Evolutionary conservation across 2,797 vertebrate genomes (phyloP).

Genomic region (Galago senegalensis): DNA sequence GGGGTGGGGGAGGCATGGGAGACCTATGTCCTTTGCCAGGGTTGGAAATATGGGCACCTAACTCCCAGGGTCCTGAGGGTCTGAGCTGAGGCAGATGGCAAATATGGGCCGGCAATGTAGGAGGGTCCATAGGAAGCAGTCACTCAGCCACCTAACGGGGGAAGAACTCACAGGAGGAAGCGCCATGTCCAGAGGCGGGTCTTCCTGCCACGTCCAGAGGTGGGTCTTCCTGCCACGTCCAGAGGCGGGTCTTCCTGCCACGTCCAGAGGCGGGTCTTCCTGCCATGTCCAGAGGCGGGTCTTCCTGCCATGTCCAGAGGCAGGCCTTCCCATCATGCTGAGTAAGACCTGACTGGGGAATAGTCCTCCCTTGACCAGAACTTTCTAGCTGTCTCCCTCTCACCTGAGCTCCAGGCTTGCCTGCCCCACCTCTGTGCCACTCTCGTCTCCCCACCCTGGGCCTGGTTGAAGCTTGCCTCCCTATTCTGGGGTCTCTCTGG

Average conservation of each 20-base stretch:
- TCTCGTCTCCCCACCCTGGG: too few species aligned
- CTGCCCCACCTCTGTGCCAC: not conserved
- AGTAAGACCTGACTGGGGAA: too few species aligned
- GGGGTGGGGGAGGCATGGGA: accelerated
- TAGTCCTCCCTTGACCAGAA: accelerated
- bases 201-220: too few species aligned
- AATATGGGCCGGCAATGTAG: accelerated
- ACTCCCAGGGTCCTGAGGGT: not conserved
- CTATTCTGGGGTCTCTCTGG: too few species aligned
- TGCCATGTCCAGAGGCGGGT: accelerated
- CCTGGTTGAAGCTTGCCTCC: accelerated
- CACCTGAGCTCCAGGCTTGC: not conserved
- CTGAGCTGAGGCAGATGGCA: accelerated
- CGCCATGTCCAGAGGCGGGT: not conserved
- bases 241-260: too few species aligned
- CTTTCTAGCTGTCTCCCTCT: accelerated
- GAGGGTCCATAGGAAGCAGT: accelerated
- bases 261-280: too few species aligned
- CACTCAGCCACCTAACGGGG: accelerated
- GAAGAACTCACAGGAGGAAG: too few species aligned
- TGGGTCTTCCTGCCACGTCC: too few species aligned
- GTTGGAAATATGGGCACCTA: accelerated
- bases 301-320: too few species aligned
- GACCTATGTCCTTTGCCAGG: not conserved
- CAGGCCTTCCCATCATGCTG: accelerated